Base-by-base conservation (phyloP, 2,888 invertebrate species). In the Drosophila kanekoi region DNA sequence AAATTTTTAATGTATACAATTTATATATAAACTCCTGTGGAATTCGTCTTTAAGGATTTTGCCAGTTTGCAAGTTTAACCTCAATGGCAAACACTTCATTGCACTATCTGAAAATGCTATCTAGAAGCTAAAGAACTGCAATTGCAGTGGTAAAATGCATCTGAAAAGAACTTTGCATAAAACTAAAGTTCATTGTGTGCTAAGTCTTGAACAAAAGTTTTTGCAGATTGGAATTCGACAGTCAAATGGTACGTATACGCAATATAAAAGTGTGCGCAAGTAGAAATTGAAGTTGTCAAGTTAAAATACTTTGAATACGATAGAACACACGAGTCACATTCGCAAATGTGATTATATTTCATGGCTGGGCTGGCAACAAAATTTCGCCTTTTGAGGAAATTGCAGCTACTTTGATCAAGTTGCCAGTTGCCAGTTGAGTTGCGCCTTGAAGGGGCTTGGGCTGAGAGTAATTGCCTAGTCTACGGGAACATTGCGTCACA, bases 321-420 rank as follows among this genome's bases (percentile, higher is more conserved):
- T 23, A 10, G 35, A 13, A 44, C 53, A 62, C 23, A 38, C 23
- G 23, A 38, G 16, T 11, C 33, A 57, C 43, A 40, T 44, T 56
- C 52, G n/a, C 28, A 51, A 61, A 68, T 77, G 28, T 64, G 69
- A 68, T 69, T 77, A 66, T 56, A 73, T 77, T 77, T 77, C 41
- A 70, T 68, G 73, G 40, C 18, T 60, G 70, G 44, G 28, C 13
- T 23, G 47, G 20, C 35, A 52, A 41, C 20, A 43, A 51, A 56
- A 58, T 58, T 51, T 60, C 14, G 13, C 35, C 37, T 52, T 32
- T 40, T 28, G 4, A 32, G 3, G 16, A 40, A 52, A 64, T 74
- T 47, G 65, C 61, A 65, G 65, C 20, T 51, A 58, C 65, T 74
- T 65, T 74, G 65, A 74, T 65, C 45, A 66, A 66, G 35, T 48